phyloP scores from a whole-genome alignment of 2,113 vertebrate genomes.

The Brachyhypopomus gauderio region DNA sequence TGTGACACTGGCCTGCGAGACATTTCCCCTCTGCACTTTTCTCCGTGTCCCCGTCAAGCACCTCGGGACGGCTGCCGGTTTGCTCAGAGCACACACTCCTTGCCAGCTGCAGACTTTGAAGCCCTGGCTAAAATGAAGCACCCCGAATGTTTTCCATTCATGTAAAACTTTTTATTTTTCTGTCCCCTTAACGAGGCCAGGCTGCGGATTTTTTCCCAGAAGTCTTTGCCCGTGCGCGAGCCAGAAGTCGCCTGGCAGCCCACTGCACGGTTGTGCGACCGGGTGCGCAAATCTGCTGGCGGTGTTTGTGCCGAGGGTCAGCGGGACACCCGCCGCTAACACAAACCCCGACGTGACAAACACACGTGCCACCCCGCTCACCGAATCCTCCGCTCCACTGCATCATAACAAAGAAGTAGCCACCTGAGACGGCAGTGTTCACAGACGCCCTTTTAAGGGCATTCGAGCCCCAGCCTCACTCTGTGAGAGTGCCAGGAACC shows the following conservation, averaged over 20 bases:
- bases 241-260: constrained; percentile 67
- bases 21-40: constrained; percentile 45
- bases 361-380: constrained; percentile 28
- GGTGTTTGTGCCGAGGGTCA: constrained; percentile 44
- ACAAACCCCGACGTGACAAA: constrained; percentile 44
- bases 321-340: constrained; percentile 41
- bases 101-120: constrained; percentile 47
- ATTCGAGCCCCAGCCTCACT: neutral
- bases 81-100: constrained; percentile 16
- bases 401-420: constrained; percentile 8
- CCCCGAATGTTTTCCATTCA: constrained; percentile 42
- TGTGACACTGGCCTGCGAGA: constrained; percentile 54
- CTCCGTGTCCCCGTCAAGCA: constrained; percentile 58
- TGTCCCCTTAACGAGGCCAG: constrained; percentile 23
- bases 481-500: neutral
- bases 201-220: constrained; percentile 65
- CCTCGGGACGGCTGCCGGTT: constrained; percentile 58
- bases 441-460: constrained; percentile 22
- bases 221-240: constrained; percentile 62
- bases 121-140: constrained; percentile 37
- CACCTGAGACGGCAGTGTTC: neutral
- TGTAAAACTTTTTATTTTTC: constrained; percentile 15
- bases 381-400: neutral
- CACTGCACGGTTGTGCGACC: constrained; percentile 61
- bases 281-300: constrained; percentile 54